Percentiles rank a stretch among this genome's conserved stretches.
phyloP scores from a whole-genome alignment of 23 tunicate species.

The Oikopleura vanhoeffeni region DNA sequence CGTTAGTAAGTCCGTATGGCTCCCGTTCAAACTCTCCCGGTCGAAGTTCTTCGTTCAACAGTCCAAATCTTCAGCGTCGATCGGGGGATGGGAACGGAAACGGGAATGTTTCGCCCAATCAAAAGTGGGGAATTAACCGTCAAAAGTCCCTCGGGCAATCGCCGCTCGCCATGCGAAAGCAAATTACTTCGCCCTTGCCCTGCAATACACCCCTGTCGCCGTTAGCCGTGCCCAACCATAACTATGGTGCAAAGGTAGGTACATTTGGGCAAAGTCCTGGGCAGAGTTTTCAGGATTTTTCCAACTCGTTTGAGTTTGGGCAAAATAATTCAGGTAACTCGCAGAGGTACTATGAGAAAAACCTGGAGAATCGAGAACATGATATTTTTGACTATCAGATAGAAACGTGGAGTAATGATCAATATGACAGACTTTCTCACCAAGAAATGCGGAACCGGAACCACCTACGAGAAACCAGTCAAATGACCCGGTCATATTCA shows the following conservation, averaged over 20 bases:
- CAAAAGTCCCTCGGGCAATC: background rate
- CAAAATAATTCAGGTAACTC: background rate
- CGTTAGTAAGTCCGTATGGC: constrained; percentile 5
- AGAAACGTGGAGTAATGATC: background rate
- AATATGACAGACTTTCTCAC: background rate
- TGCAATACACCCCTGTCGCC: background rate
- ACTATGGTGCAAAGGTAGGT: background rate
- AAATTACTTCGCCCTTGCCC: background rate
- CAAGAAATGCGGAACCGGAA: background rate
- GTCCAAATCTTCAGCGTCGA: background rate
- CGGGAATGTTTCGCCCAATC: background rate
- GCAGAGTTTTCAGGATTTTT: background rate
- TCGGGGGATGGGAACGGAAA: background rate
- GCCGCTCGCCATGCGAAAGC: background rate
- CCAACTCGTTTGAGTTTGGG: background rate
- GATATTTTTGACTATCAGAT: background rate
- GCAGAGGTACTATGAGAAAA: background rate
- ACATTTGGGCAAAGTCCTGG: background rate
- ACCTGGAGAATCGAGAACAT: background rate
- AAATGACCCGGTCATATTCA: background rate
- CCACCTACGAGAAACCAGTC: background rate
- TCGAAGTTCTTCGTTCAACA: background rate
- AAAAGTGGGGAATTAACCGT: background rate
- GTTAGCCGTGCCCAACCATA: background rate
- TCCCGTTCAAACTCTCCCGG: constrained; percentile 7